Evolutionary conservation across 1,140 invertebrate species (phyloP), one percentile per base, ranked within the genome.

Genomic region (Tetraneura akinire): DNA sequence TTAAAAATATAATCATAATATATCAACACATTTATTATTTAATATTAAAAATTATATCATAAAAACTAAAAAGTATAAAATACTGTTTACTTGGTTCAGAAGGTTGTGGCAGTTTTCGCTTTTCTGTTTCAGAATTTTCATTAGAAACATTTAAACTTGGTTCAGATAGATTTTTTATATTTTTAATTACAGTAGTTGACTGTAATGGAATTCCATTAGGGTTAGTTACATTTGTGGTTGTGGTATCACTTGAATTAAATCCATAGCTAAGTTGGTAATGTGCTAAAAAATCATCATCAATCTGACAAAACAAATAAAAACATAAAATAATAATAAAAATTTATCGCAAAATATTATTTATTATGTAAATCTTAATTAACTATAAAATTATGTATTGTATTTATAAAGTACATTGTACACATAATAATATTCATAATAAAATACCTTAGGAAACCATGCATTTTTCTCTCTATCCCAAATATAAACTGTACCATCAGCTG

Each of bases 281-380:
- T 1, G 96, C 97, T 86, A 99, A 91, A 84, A 99, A 99, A 83
- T 98, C 95, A 84, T 98, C 95, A 88, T 98, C 95, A 80, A 99
- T 90, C 89, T 92, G 84, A 14, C 3, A 70, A 85, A 85, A n/a
- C 80, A 80, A 73, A 62, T 37, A 37, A 37, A 3, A 37, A 37
- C 8, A 37, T 37, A 37, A 37, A 37, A 4, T 37, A 37, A 37
- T 37, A 3, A 37, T 37, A 37, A 37, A 4, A 37, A 37, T 37
- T 37, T 37, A 37, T n/a, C n/a, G n/a, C 32, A 37, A 37, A n/a
- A n/a, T n/a, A n/a, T n/a, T n/a, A n/a, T n/a, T n/a, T n/a, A n/a
- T n/a, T n/a, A n/a, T n/a, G n/a, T n/a, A n/a, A n/a, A n/a, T n/a
- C n/a, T n/a, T n/a, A n/a, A n/a, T n/a, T n/a, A n/a, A n/a, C n/a